Evolutionary conservation across 37 sponge, comb jelly and placozoan genomes (phyloP), one percentile per base, ranked within the genome.

Genomic region (Beroe ovata): DNA sequence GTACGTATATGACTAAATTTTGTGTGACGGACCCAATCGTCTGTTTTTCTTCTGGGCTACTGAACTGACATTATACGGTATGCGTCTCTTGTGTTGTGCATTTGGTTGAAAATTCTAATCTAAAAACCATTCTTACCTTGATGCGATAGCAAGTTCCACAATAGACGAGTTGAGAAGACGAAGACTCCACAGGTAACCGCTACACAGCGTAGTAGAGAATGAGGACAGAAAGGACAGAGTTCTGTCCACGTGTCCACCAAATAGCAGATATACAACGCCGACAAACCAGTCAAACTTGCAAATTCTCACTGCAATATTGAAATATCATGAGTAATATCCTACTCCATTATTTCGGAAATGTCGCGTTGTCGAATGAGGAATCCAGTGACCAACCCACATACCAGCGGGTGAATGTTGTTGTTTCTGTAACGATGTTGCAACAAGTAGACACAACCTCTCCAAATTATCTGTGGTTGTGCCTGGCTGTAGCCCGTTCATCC

Each of bases 281-380:
- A 77, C 58, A 39, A 77, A 77, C 84, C 84, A 77, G 58, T 77
- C 84, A 77, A 77, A 77, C 84, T 77, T 77, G 18, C 14, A 25
- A 33, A 34, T 32, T 37, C 8, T 1, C 69, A 33, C 69, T 66
- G 69, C 4, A 66, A 66, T 66, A 61, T 58, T 58, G 16, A 58
- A 58, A 16, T 58, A 19, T 58, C 16, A 58, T 58, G 59, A n/a
- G n/a, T n/a, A n/a, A n/a, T n/a, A n/a, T n/a, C n/a, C n/a, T n/a
- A n/a, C n/a, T n/a, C n/a, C n/a, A n/a, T n/a, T n/a, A n/a, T n/a
- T n/a, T n/a, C n/a, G n/a, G n/a, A n/a, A n/a, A n/a, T n/a, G n/a
- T n/a, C n/a, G n/a, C n/a, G n/a, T n/a, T n/a, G n/a, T n/a, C n/a
- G n/a, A n/a, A n/a, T n/a, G n/a, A n/a, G n/a, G n/a, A n/a, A n/a